These are phyloP conservation scores for Drosophila kokeensis DNA, from an alignment of 2,888 invertebrate species.

Conservation along the genomic window DNA sequence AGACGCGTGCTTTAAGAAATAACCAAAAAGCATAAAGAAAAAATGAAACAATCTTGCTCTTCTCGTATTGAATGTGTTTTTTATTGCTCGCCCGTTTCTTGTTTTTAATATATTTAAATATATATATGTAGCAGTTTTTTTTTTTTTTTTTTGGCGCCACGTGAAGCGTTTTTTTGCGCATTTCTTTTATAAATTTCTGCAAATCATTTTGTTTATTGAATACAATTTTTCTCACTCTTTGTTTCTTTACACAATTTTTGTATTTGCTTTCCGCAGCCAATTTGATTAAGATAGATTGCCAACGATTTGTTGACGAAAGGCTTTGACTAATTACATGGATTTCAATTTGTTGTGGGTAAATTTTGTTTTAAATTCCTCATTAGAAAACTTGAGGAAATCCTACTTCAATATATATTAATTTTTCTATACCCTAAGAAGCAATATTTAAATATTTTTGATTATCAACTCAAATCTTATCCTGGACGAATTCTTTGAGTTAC, in stretches of 20 bases:
- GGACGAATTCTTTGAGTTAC: background rate
- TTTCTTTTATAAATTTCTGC: constrained; percentile 52
- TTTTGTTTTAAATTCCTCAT: background rate
- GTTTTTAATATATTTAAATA: constrained; percentile 9
- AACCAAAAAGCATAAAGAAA: constrained; percentile 1
- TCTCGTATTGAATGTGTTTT: constrained; percentile 30
- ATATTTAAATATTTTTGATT: background rate
- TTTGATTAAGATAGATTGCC: constrained; percentile 47
- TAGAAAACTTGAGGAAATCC: background rate
- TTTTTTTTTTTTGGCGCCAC: constrained; percentile 22
- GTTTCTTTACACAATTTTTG: constrained; percentile 12
- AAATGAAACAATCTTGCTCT: background rate
- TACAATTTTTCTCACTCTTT: constrained; percentile 21
- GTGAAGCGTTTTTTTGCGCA: constrained; percentile 59
- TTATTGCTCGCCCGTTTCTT: constrained; percentile 16
- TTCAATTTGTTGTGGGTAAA: background rate
- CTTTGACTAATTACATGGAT: constrained; percentile 10
- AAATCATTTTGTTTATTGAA: constrained; percentile 68
- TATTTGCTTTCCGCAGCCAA: constrained; percentile 13
- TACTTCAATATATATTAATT: too few relatives aligned
- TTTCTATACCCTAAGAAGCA: background rate
- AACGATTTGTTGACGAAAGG: constrained; percentile 32
- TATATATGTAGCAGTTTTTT: background rate
- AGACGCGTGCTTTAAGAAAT: constrained; percentile 29
- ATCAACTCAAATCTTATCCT: background rate